A percentile compares a stretch with the other conserved stretches of the same genome.
These are phyloP conservation scores for Lytechinus variegatus DNA, from an alignment of 35 echinoderm and acorn worm species.

Conservation along the genomic window DNA sequence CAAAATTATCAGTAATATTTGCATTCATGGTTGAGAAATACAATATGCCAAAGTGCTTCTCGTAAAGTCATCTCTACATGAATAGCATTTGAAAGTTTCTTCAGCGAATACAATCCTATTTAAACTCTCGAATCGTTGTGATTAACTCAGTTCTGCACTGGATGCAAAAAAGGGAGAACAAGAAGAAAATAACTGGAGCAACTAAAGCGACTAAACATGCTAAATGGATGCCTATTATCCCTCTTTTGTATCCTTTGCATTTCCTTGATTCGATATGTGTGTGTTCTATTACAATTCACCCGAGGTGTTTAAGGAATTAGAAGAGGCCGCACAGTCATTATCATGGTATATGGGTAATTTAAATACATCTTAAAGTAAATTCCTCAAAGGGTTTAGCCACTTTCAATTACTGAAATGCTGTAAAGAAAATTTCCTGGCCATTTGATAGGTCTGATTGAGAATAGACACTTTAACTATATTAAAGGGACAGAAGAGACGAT, in stretches of 20 bases:
- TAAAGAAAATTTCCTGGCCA: not conserved
- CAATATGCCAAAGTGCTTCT: too few species aligned
- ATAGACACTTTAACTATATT: not conserved
- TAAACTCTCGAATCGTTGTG: too few species aligned
- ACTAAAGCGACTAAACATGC: not conserved
- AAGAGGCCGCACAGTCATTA: constrained; percentile 38
- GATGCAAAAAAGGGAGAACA: not conserved
- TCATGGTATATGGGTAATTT: constrained; percentile 28
- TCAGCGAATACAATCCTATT: too few species aligned
- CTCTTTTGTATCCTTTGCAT: not conserved
- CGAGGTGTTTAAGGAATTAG: constrained; percentile 47
- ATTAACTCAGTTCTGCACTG: not conserved
- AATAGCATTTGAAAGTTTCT: too few species aligned
- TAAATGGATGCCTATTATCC: constrained; percentile 14
- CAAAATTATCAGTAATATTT: too few species aligned
- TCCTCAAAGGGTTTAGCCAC: not conserved
- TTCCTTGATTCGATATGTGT: not conserved
- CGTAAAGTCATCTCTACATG: too few species aligned
- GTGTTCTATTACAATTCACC: not conserved
- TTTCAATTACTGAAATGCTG: not conserved
- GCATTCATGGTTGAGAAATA: too few species aligned
- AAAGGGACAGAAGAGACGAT: not conserved
- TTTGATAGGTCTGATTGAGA: not conserved
- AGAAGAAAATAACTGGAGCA: not conserved
- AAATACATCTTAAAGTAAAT: not conserved